Evolutionary conservation across 2,888 invertebrate genomes (phyloP).

Genomic region (Rugalucina vietnamica): DNA sequence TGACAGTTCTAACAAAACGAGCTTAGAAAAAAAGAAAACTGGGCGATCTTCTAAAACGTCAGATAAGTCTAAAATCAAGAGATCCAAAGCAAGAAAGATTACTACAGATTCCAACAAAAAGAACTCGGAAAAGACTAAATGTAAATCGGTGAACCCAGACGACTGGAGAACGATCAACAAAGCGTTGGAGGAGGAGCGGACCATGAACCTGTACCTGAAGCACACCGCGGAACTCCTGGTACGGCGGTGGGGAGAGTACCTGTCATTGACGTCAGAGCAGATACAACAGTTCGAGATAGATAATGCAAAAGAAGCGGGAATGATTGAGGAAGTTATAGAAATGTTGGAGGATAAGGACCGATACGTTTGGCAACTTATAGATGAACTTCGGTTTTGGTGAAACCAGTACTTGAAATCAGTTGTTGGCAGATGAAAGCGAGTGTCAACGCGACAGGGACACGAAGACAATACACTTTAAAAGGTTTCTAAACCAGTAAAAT

Average conservation of each 20-base stretch:
- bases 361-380: slow-evolving; percentile 73
- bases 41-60: not conserved
- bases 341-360: slow-evolving; percentile 70
- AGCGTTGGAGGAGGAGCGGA: slow-evolving; percentile 53
- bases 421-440: too few species aligned
- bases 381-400: slow-evolving; percentile 54
- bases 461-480: too few species aligned
- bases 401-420: too few species aligned
- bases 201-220: slow-evolving; percentile 51
- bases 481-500: too few species aligned
- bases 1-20: not conserved
- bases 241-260: slow-evolving; percentile 68
- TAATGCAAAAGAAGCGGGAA: slow-evolving; percentile 52
- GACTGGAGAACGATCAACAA: slow-evolving; percentile 45
- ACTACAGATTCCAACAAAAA: not conserved
- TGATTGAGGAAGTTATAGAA: slow-evolving; percentile 66
- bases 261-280: slow-evolving; percentile 58
- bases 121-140: not conserved
- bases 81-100: not conserved
- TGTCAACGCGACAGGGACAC: too few species aligned
- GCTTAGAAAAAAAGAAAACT: not conserved
- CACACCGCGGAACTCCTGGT: slow-evolving; percentile 56
- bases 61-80: not conserved
- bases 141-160: slow-evolving; percentile 28
- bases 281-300: slow-evolving; percentile 59